phyloP scores from a whole-genome alignment of 1,140 invertebrate genomes.

The Melanaphis sacchari region DNA sequence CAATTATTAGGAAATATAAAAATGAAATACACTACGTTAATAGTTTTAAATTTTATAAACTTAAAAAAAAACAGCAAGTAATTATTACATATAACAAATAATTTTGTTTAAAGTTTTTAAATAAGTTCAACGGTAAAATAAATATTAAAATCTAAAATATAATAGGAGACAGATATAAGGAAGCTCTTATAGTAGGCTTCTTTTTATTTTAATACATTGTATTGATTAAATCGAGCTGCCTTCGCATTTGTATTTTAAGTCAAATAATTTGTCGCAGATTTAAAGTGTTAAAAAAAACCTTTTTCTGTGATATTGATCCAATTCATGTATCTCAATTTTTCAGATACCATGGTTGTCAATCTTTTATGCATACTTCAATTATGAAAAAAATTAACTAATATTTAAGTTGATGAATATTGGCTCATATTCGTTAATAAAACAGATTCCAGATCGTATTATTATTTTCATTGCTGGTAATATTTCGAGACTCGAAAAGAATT shows the following conservation, averaged over 20 bases:
- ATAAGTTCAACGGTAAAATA: background rate
- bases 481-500: background rate
- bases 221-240: no score
- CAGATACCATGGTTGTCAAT: no score
- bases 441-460: background rate
- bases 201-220: background rate
- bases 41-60: background rate
- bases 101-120: background rate
- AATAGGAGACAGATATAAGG: background rate
- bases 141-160: background rate
- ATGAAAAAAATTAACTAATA: no score
- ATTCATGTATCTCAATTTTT: no score
- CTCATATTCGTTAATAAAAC: no score
- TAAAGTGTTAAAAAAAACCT: no score
- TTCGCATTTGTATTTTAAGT: background rate
- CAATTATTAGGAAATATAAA: background rate
- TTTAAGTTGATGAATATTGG: no score
- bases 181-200: background rate
- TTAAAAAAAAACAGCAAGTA: background rate
- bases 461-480: background rate
- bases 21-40: background rate
- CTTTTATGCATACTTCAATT: no score
- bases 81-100: background rate
- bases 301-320: no score
- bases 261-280: no score